Percentiles rank a stretch among this genome's conserved stretches.
Evolutionary conservation across 2,888 invertebrate species (phyloP).

Genomic region (Chrysolina americana): DNA sequence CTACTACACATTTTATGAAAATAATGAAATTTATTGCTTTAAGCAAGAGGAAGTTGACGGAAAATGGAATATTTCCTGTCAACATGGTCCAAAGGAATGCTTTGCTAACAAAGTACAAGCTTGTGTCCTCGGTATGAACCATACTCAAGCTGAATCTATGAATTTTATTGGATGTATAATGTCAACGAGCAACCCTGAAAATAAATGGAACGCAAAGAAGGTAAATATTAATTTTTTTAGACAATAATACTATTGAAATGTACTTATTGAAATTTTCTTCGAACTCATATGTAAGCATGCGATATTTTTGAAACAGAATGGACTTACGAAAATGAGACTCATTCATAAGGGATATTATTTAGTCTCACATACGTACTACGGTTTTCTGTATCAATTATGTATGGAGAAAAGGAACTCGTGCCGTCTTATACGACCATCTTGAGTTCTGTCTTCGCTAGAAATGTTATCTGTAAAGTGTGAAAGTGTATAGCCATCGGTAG

Average conservation of each 20-base stretch:
- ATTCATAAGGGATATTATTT: too few species aligned
- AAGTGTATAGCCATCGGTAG: too few species aligned
- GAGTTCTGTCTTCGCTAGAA: too few species aligned
- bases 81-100: constrained; percentile 72
- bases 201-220: constrained; percentile 34
- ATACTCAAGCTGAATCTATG: constrained; percentile 36
- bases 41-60: constrained; percentile 32
- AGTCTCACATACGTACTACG: too few species aligned
- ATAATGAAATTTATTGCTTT: constrained; percentile 1
- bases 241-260: background rate
- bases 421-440: too few species aligned
- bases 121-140: constrained; percentile 62
- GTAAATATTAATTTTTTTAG: constrained; percentile 27
- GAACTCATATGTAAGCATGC: too few species aligned
- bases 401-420: too few species aligned
- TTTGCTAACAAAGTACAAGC: constrained; percentile 71
- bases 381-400: too few species aligned
- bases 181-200: constrained; percentile 39
- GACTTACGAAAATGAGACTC: too few species aligned
- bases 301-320: too few species aligned
- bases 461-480: too few species aligned
- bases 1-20: too few species aligned
- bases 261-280: background rate
- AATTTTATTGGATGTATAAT: constrained; percentile 47
- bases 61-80: constrained; percentile 62